A percentile compares a stretch with the other conserved stretches of the same genome.
Conservation (phyloP, 2,888 invertebrate species). For the Drosophila mimetica region DNA sequence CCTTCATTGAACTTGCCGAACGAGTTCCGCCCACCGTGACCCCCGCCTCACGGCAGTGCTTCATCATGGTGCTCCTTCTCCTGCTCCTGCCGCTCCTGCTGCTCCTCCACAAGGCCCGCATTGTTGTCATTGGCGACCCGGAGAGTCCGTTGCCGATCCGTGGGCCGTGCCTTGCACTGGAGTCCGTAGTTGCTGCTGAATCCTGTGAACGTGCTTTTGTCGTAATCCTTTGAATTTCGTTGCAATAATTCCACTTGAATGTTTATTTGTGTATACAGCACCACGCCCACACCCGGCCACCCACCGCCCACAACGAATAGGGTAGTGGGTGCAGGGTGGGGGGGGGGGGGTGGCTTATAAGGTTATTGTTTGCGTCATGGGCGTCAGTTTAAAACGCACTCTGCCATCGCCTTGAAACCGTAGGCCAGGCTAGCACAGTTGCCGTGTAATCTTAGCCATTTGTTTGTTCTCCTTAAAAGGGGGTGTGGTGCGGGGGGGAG, state of each 20-base stretch:
- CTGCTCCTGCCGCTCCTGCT: not conserved
- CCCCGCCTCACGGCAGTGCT: slow-evolving; percentile 29
- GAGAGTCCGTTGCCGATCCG: slow-evolving; percentile 50
- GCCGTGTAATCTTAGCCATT: slow-evolving; percentile 64
- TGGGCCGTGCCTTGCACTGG: slow-evolving; percentile 62
- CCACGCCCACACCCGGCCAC: slow-evolving; percentile 38
- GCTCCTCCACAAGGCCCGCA: slow-evolving; percentile 57
- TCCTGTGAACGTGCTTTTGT: slow-evolving; percentile 80
- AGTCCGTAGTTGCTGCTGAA: slow-evolving; percentile 57
- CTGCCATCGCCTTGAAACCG: slow-evolving; percentile 21
- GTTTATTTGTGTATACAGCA: slow-evolving; percentile 78
- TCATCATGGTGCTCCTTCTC: slow-evolving; percentile 49
- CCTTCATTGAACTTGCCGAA: slow-evolving; percentile 74
- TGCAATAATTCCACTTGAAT: slow-evolving; percentile 81
- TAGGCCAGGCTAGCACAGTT: slow-evolving; percentile 38
- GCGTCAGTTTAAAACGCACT: slow-evolving; percentile 70
- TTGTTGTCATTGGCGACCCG: slow-evolving; percentile 77
- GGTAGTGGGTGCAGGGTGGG: too few relatives aligned
- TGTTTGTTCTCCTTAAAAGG: slow-evolving; percentile 53
- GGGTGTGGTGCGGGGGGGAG: too few relatives aligned
- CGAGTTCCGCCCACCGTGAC: not conserved
- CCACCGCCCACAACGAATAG: not conserved
- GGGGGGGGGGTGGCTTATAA: slow-evolving; percentile 57
- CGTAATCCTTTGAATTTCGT: slow-evolving; percentile 80
- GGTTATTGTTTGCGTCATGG: slow-evolving; percentile 78